Percentiles rank a stretch among this genome's conserved stretches.
Evolutionary conservation across 2,113 vertebrate genomes (phyloP).

Genomic region (Lophura nycthemera): DNA sequence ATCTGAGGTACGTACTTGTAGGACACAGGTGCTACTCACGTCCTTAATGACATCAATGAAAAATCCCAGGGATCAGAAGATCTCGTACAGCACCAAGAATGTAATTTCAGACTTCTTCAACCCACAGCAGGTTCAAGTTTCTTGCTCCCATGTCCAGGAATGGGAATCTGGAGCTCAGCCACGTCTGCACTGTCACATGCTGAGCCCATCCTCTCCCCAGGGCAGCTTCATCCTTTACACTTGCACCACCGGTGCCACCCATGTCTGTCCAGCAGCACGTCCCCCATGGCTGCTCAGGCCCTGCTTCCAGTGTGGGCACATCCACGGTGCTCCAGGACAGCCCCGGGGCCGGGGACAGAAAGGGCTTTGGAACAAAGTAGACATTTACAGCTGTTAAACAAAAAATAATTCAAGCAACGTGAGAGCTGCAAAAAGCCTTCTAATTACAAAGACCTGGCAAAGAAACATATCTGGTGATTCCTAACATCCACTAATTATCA

Average conservation of each 20-base stretch:
- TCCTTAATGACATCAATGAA: background rate
- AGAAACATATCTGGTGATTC: background rate
- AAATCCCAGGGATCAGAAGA: background rate
- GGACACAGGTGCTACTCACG: background rate
- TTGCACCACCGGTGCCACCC: rapidly evolving
- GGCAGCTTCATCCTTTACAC: background rate
- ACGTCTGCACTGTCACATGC: rapidly evolving
- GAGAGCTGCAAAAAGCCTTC: background rate
- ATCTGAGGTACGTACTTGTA: background rate
- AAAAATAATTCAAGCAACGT: background rate
- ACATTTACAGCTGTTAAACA: background rate
- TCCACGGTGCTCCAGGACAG: background rate
- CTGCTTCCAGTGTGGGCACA: rapidly evolving
- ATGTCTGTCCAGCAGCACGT: no score
- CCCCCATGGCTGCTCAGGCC: background rate
- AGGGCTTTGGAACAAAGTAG: rapidly evolving
- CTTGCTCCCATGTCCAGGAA: rapidly evolving
- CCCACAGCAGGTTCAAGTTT: background rate
- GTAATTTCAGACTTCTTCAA: background rate
- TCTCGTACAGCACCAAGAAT: background rate
- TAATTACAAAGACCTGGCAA: background rate
- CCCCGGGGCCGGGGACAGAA: rapidly evolving
- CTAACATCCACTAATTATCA: conserved; percentile 9
- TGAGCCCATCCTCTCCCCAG: background rate
- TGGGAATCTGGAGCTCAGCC: background rate